Percentiles rank a stretch among this genome's conserved stretches.
Conservation (phyloP, 2,113 vertebrate species). For the Columba janthina region DNA sequence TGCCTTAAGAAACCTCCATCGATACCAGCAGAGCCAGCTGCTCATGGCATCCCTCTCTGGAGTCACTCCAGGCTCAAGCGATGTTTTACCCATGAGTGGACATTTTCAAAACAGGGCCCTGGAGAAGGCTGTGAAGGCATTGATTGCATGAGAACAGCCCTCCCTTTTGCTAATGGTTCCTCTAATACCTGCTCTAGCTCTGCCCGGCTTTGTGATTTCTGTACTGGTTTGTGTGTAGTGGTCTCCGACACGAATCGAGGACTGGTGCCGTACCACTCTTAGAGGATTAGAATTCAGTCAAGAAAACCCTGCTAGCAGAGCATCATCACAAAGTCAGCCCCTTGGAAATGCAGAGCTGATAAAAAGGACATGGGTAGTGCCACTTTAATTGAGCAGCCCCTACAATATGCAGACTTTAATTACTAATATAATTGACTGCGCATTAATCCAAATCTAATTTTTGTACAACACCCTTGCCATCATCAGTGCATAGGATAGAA, state of each 20-base stretch:
- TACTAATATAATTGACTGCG: not conserved
- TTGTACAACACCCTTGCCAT: not conserved
- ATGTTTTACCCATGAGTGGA: not conserved
- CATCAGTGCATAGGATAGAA: not conserved
- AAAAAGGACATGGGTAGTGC: not conserved
- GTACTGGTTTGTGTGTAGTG: not conserved
- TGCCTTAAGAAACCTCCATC: not conserved
- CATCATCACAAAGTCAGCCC: not conserved
- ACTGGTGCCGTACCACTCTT: fast-evolving
- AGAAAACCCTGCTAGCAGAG: not conserved
- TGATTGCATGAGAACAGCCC: not conserved
- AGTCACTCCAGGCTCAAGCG: not conserved
- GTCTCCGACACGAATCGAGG: fast-evolving
- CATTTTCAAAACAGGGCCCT: fast-evolving
- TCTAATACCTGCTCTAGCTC: not conserved
- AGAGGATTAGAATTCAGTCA: not conserved
- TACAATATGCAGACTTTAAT: not conserved
- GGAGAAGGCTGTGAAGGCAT: not conserved
- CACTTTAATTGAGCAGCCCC: not conserved
- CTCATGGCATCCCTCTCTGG: not conserved
- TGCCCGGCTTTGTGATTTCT: not conserved
- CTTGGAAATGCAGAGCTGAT: not conserved
- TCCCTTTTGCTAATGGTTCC: not conserved
- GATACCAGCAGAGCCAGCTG: not conserved
- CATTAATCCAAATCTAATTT: not conserved